Evolutionary conservation across 2,113 vertebrate genomes (phyloP), one percentile per base, ranked within the genome.

Genomic region (Cinclus mexicanus): DNA sequence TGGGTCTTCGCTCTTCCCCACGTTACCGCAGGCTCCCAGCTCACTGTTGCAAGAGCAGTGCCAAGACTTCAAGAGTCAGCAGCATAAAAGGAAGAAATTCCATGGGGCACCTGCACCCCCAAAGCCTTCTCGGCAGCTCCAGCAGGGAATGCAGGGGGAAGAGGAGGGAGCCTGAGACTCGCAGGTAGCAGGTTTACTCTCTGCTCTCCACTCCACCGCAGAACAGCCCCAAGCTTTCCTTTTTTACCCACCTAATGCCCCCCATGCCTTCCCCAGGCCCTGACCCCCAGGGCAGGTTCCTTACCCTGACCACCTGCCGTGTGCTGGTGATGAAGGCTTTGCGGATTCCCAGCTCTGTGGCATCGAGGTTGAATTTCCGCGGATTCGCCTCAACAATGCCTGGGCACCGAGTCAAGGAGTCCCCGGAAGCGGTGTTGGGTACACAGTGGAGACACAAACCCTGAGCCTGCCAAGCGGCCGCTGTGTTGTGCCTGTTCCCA

Each of bases 361-460:
- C 97, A 87, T 99, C 99, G 2, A 99, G 98, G 97, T 99, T 99
- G 96, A 99, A 99, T 97, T 99, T 99, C 95, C 98, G 98, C 2
- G 99, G 99, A 96, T 99, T 99, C 12, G 99, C 98, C 98, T 99
- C 99, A 10, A 99, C 99, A 56, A 99, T 99, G 95, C 99, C 85
- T 99, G 90, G 83, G 72, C 83, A 74, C 50, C 3, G 42, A 97
- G 97, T 98, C 94, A 98, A 98, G 98, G 98, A 95, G 95, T 67
- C 69, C 31, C 42, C 7, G 0, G 24, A 10, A 94, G 31, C 0
- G 0, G 57, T 4, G 35, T 4, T 26, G 59, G 67, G 50, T 7
- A 59, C 3, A 7, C 88, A 56, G 55, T 1, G 29, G 77, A 87
- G 2, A n/a, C 28, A 37, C 71, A 29, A 33, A 70, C 41, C 61